Evolutionary conservation across 2,888 invertebrate species (phyloP), one percentile per base, ranked within the genome.

Genomic region (Ectemnius cavifrons): DNA sequence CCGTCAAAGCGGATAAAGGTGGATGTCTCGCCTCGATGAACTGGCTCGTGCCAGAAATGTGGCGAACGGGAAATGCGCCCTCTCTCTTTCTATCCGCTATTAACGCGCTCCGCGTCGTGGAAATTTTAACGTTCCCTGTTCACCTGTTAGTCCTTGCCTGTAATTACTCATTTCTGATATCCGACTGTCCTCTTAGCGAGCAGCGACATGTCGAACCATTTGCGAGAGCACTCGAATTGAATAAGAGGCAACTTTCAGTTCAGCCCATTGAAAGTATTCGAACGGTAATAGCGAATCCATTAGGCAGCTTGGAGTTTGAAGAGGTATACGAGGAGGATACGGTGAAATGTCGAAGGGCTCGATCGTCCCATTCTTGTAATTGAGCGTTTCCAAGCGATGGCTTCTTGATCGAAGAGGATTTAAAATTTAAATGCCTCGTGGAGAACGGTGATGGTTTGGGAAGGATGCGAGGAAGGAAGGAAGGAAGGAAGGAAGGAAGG

Each of bases 401-500:
- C 77, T 83, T 82, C 77, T 64, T 79, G 71, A 79, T 79, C 67
- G 84, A 82, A 49, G 46, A 59, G 60, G 83, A 88, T 87, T 85
- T 85, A 85, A 87, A 86, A 83, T 88, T 86, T 85, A 87, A 87
- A 88, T 82, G 77, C 73, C 67, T 6, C 52, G 14, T 5, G 63
- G 63, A 64, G 75, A 66, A 66, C 23, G 47, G 28, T n/a, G 47
- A 62, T 16, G 62, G 23, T 23, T 23, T 23, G 3, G 16, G 56
- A 47, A 45, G 45, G 47, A 14, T 28, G 16, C 59, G 62, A 61
- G 61, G 45, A 63, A 71, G 27, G 60, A 58, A 63, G 69, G 23
- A 28, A 52, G 57, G 59, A 62, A 28, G 57, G 45, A 20, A 16
- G 45, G 45, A 56, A 28, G 28, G 56, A 20, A 63, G n/a, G 6